These are phyloP conservation scores for Zhengitettix transpicula DNA, from an alignment of 2,888 invertebrate species.

Conservation along the genomic window DNA sequence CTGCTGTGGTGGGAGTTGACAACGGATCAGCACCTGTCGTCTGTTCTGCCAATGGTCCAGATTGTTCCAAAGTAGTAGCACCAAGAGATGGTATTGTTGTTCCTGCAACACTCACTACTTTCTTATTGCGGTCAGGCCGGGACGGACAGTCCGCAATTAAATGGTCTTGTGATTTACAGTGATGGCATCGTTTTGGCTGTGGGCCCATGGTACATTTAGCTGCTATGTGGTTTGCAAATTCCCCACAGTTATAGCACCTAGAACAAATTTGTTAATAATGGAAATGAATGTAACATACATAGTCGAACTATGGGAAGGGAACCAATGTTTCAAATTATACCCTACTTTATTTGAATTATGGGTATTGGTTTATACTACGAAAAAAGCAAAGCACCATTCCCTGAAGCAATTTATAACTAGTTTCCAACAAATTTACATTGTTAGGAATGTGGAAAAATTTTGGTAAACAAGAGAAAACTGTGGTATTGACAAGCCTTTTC, in stretches of 20 bases:
- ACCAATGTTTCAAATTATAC: no score
- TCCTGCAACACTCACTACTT: background rate
- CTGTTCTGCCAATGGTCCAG: background rate
- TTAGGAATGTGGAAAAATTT: no score
- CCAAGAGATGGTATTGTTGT: background rate
- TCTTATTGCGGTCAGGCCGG: conserved; percentile 23
- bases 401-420: no score
- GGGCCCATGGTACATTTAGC: conserved; percentile 77
- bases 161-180: conserved; percentile 76
- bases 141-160: conserved; percentile 77
- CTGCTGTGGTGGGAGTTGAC: background rate
- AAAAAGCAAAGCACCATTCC: no score
- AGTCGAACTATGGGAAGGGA: no score
- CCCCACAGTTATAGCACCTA: conserved; percentile 87
- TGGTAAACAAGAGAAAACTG: no score
- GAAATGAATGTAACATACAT: no score
- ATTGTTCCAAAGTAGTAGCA: background rate
- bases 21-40: background rate
- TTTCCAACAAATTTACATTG: no score
- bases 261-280: conserved; percentile 11
- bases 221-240: conserved; percentile 83
- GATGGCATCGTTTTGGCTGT: conserved; percentile 80
- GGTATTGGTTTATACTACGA: no score
- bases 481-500: no score
- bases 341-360: no score